phyloP scores from a whole-genome alignment of 2,797 vertebrate genomes.

The Amphiprion clarkii region DNA sequence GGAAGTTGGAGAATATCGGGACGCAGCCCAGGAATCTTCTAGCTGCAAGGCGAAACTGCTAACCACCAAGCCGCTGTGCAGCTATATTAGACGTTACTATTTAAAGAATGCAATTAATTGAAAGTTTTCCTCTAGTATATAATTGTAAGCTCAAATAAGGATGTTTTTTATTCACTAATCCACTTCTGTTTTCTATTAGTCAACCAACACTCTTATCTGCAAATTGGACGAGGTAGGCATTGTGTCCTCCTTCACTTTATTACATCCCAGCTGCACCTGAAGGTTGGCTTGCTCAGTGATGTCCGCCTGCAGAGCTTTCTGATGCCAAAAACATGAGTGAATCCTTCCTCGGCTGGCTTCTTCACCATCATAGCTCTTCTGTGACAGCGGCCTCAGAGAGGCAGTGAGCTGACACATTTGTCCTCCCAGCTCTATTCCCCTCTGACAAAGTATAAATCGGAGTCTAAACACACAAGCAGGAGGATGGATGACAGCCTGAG shows the following conservation, averaged over 20 bases:
- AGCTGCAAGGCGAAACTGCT: no score
- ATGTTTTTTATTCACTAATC: neutral
- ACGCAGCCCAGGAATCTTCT: no score
- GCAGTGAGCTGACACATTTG: conserved; percentile 59
- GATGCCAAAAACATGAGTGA: conserved; percentile 30
- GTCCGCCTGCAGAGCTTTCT: conserved; percentile 20
- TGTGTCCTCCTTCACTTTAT: no score
- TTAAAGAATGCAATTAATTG: no score
- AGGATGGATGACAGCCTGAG: conserved; percentile 72
- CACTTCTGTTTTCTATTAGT: no score
- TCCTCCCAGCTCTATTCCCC: conserved; percentile 60
- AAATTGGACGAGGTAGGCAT: no score
- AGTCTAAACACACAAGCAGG: conserved; percentile 62
- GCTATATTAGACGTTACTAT: no score
- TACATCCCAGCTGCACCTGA: neutral
- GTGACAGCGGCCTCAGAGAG: conserved; percentile 56
- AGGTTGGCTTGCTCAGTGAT: neutral
- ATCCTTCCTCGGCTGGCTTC: conserved; percentile 30
- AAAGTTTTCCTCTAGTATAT: no score
- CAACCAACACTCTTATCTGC: no score
- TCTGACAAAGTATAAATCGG: conserved; percentile 59
- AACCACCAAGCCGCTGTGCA: no score
- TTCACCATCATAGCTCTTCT: conserved; percentile 50
- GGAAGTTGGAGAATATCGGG: no score
- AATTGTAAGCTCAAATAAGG: neutral